Evolutionary conservation across 2,113 vertebrate genomes (phyloP), one percentile per base, ranked within the genome.

Genomic region (Plecotus auritus): DNA sequence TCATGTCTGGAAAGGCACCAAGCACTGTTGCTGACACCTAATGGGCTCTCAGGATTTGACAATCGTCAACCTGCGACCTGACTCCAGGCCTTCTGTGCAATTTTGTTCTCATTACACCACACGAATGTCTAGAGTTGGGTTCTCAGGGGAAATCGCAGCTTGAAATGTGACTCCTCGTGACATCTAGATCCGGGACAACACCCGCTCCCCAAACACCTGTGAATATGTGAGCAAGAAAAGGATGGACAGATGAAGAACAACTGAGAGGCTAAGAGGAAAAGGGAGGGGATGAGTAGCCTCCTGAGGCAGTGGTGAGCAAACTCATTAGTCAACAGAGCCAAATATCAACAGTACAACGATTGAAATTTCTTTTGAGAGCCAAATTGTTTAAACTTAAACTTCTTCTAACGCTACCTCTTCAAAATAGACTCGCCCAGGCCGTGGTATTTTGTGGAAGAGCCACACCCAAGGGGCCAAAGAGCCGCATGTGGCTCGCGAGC

Each of bases 211-310:
- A 32, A 69, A 73, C 5, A 13, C 54, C 49, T 83, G 7, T 17
- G 77, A 72, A 10, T 54, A 56, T 4, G 9, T 30, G 11, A 54
- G 66, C 22, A 94, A 32, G 47, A 26, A 47, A 66, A 81, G 26
- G 5, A 56, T 45, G 61, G 91, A 20, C 26, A 7, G 32, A 32
- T 30, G 40, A n/a, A 56, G 9, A 2, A 9, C 23, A 85, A 12
- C 1, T 7, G 90, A n/a, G 1, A 16, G 0, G 2, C 22, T 18
- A 10, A 45, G 18, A 23, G 8, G 16, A n/a, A 49, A 28, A 5
- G 23, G 11, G 20, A 49, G 4, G 37, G 42, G 17, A 40, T 37
- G 59, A 23, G 45, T 5, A 1, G 9, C 16, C 12, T 18, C n/a
- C 69, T 7, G 4, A 47, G 9, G 17, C 37, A 40, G 37, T 40